Evolutionary conservation across 2,113 vertebrate genomes (phyloP).

Genomic region (Otis tarda): DNA sequence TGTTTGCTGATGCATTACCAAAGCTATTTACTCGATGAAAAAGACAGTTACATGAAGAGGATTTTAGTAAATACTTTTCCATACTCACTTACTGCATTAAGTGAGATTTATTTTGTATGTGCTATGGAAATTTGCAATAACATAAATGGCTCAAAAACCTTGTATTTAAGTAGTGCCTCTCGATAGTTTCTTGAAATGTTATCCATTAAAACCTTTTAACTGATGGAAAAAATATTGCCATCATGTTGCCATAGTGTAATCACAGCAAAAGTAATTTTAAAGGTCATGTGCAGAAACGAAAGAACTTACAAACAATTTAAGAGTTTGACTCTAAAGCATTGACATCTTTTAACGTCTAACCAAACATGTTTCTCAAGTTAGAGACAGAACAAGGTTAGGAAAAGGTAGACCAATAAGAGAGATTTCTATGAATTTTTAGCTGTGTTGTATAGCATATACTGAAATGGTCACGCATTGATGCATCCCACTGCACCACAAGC

Average conservation of each 20-base stretch:
- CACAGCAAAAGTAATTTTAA: not conserved
- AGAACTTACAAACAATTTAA: not conserved
- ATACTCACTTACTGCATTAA: constrained; percentile 2
- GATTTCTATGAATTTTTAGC: not conserved
- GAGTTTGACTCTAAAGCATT: not conserved
- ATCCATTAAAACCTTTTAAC: constrained; percentile 44
- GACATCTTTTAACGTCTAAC: not conserved
- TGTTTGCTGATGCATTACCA: constrained; percentile 26
- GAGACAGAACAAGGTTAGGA: not conserved
- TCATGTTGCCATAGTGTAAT: not conserved
- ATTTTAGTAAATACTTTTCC: constrained; percentile 48
- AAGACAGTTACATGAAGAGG: constrained; percentile 12
- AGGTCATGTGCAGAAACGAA: not conserved
- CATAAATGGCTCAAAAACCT: constrained; percentile 17
- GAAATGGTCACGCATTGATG: fast-evolving
- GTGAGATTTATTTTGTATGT: constrained; percentile 43
- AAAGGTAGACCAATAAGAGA: not conserved
- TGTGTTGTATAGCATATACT: not conserved
- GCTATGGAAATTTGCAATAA: constrained; percentile 6
- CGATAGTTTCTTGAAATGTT: constrained; percentile 15
- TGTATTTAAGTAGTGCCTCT: constrained; percentile 1
- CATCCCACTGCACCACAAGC: not conserved
- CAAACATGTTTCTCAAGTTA: not conserved
- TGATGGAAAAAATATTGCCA: not conserved
- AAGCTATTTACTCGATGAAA: constrained; percentile 22